Base-by-base conservation (phyloP, 2,113 vertebrate genomes). In the Lampris megalopsis region DNA sequence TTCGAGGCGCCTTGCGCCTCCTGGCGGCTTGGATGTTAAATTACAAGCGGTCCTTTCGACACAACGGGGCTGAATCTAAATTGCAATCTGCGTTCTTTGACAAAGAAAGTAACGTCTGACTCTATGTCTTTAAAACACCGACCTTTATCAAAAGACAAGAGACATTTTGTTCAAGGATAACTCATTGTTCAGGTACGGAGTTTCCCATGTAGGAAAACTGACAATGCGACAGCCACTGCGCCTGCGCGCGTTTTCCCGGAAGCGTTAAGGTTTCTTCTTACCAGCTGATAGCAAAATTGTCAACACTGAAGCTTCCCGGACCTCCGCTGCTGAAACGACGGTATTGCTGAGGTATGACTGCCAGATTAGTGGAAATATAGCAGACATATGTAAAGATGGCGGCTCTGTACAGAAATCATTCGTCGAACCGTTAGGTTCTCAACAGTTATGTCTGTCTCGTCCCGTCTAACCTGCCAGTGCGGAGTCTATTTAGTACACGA, bases 231-330 rank as follows among this genome's bases (percentile, higher is more conserved):
- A 85, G 54, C 24, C 49, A 86, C 8, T 59, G 90, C 92, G 93
- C 89, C 36, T 88, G 94, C 92, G 92, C 87, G 24, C 0, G 1
- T 0, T 38, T 45, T 83, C 72, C 92, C 86, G 94, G 94, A 95
- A 95, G 92, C 63, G 83, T 73, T 81, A 65, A 68, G 65, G 11
- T 87, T 73, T 81, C 57, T 42, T 57, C 24, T 59, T 24, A 86
- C 69, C 93, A 93, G 92, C 92, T 93, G 92, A 93, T 80, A 75
- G 90, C 89, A 80, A 63, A 65, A 81, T 75, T 87, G 90, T 91
- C 93, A 91, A 94, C 93, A 93, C 86, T 79, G 53, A 78, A 84
- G 54, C 38, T 77, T 72, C 53, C 43, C 61, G 68, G 60, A 42
- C 45, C 79, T 11, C 53, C 62, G 68, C 56, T 4, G 54, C 73